Evolutionary conservation across 2,888 invertebrate genomes (phyloP).

Genomic region (Pharmacophagus antenor): DNA sequence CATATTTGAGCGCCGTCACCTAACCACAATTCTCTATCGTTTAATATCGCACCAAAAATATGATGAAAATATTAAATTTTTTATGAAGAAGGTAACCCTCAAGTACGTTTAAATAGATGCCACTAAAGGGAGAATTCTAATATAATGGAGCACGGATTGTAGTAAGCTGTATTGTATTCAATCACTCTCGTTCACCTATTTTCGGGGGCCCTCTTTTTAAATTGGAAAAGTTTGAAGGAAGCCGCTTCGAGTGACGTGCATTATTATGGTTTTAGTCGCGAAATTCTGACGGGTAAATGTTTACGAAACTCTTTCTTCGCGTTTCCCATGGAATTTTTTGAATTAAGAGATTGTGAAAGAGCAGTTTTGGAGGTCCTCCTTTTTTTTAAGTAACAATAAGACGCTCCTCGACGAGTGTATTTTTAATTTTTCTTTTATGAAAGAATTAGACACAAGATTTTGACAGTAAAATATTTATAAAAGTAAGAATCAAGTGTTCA

Average conservation of each 20-base stretch:
- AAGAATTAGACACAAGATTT: no score
- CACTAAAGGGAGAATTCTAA: slow-evolving; percentile 19
- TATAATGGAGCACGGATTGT: slow-evolving; percentile 20
- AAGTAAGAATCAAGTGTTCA: no score
- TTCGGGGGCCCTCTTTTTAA: slow-evolving; percentile 12
- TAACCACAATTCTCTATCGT: background rate
- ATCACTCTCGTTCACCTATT: slow-evolving; percentile 18
- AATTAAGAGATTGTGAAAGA: no score
- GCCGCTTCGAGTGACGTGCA: slow-evolving; percentile 32
- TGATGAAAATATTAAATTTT: background rate
- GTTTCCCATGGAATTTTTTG: no score
- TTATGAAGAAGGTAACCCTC: background rate
- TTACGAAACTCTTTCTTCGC: background rate
- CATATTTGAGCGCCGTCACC: no score
- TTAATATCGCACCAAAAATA: background rate
- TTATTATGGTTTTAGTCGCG: slow-evolving; percentile 38
- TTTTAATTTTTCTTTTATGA: no score
- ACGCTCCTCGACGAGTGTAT: no score
- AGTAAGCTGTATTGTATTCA: slow-evolving; percentile 27
- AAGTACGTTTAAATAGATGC: slow-evolving; percentile 11
- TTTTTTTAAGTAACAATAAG: no score
- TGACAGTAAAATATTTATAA: no score
- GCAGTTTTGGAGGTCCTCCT: no score
- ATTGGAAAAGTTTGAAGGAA: slow-evolving; percentile 27
- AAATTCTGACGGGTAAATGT: slow-evolving; percentile 29